Evolutionary conservation across 2,113 vertebrate genomes (phyloP).

Genomic region (Lutjanus erythropterus): DNA sequence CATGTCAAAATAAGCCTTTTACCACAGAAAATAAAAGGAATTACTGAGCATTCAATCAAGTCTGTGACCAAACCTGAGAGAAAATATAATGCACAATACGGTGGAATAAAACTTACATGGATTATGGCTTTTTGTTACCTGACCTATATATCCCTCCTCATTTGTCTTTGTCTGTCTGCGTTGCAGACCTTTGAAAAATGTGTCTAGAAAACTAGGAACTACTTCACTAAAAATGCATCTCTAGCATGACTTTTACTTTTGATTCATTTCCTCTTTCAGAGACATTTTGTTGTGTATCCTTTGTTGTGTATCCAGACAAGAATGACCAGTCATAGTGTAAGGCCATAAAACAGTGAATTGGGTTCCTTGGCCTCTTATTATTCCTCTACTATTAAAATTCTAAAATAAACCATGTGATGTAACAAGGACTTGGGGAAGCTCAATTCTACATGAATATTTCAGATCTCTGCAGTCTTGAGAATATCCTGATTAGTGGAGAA

Average conservation of each 20-base stretch:
- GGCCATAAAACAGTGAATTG: not conserved
- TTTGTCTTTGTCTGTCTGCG: not conserved
- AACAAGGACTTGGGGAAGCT: not conserved
- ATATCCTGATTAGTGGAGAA: not conserved
- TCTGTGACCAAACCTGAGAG: not conserved
- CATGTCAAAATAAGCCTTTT: too few species aligned
- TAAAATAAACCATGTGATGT: not conserved
- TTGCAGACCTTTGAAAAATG: not conserved
- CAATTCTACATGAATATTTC: conserved; percentile 1
- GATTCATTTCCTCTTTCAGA: conserved; percentile 15
- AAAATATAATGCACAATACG: too few species aligned
- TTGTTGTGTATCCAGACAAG: not conserved
- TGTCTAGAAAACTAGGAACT: not conserved
- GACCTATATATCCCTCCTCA: too few species aligned
- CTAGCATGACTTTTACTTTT: not conserved
- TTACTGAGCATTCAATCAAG: too few species aligned
- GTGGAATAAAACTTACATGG: not conserved
- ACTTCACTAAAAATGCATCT: not conserved
- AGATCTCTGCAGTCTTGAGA: not conserved
- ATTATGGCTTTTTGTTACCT: not conserved
- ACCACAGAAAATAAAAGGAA: too few species aligned
- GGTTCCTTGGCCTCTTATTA: not conserved
- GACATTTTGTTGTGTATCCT: not conserved
- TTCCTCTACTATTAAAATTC: not conserved
- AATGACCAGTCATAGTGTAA: not conserved